These are phyloP conservation scores for Castor canadensis DNA, from an alignment of 2,113 vertebrate genomes.

Conservation along the genomic window DNA sequence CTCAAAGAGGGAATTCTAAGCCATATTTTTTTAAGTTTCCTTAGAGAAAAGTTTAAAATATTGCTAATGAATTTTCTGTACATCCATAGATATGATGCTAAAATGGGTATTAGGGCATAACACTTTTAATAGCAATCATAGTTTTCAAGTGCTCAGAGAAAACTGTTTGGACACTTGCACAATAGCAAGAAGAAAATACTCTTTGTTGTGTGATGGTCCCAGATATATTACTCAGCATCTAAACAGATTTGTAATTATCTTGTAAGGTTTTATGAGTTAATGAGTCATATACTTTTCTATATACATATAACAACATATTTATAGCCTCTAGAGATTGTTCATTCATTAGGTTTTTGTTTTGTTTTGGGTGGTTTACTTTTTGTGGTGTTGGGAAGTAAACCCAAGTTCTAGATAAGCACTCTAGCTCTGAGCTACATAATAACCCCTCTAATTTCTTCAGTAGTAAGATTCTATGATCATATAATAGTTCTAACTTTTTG, in stretches of 20 bases:
- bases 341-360: too few species aligned
- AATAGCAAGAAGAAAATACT: not conserved
- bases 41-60: not conserved
- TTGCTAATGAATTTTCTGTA: not conserved
- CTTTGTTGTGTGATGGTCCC: not conserved
- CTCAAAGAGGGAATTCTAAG: not conserved
- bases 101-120: not conserved
- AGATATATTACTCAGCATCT: not conserved
- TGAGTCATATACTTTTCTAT: too few species aligned
- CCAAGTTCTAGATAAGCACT: too few species aligned
- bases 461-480: too few species aligned
- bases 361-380: too few species aligned
- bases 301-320: too few species aligned
- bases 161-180: not conserved
- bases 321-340: too few species aligned
- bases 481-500: too few species aligned
- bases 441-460: too few species aligned
- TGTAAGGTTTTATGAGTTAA: too few species aligned
- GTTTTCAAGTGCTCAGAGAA: not conserved
- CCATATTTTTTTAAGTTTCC: not conserved
- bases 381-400: too few species aligned
- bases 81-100: not conserved
- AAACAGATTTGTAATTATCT: not conserved
- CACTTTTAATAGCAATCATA: not conserved
- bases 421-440: too few species aligned